Evolutionary conservation across 2,888 invertebrate species (phyloP), one percentile per base, ranked within the genome.

Genomic region (Eumacrocentrus americanus): DNA sequence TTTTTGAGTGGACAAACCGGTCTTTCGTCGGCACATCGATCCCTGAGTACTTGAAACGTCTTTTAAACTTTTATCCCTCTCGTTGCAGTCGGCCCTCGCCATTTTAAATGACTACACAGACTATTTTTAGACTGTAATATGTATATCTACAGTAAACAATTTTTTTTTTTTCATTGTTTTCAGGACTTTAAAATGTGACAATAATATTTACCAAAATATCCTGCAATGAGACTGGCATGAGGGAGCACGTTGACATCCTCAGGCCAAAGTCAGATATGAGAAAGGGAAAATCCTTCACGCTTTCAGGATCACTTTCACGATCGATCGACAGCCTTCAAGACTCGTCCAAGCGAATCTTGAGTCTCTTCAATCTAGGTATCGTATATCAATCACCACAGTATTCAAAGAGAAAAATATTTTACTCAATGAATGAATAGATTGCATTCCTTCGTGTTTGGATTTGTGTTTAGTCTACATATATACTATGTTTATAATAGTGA

Each of bases 161-260:
- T n/a, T n/a, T n/a, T n/a, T n/a, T n/a, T n/a, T n/a, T n/a, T n/a
- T n/a, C n/a, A n/a, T n/a, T n/a, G n/a, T n/a, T n/a, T n/a, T n/a
- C n/a, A n/a, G n/a, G n/a, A n/a, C n/a, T n/a, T n/a, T n/a, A n/a
- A n/a, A n/a, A n/a, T n/a, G n/a, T n/a, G n/a, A n/a, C n/a, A n/a
- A n/a, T n/a, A n/a, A 60, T 72, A 74, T 73, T 80, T 78, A 80
- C 80, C 80, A 80, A 66, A 69, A 80, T 80, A 69, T 80, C 80
- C 71, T 77, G 79, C 67, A 80, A 71, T 29, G 80, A 80, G 48
- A 80, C 80, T 66, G 79, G 80, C 78, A 80, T 80, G 72, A 80
- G 72, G 62, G 79, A 80, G 66, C 80, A 80, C 68, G 76, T 78
- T 67, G 79, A 76, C 79, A 79, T 72, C 67, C 65, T 42, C 60